Base-by-base conservation (phyloP, 2,888 invertebrate genomes). In the Drosophila multiciliata region DNA sequence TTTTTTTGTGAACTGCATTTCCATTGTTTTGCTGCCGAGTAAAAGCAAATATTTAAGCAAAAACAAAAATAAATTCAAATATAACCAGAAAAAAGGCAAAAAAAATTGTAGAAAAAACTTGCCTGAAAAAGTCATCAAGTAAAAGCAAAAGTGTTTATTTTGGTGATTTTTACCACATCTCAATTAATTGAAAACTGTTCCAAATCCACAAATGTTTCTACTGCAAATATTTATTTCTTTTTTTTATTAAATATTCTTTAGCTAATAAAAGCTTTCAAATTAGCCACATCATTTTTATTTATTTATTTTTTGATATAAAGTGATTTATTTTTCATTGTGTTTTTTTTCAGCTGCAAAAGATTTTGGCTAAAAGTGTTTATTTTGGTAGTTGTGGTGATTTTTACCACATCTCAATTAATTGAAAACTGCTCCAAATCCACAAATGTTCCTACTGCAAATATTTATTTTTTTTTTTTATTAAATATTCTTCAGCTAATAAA, bases 121-220 rank as follows among this genome's bases (percentile, higher is more conserved):
- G 50, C 33, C 58, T 49, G 53, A 64, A 61, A 35, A 64, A 77
- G 69, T 61, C 75, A 20, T 50, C 45, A 48, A 69, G 35, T 62
- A 60, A 70, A 61, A 54, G 53, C 48, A 66, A n/a, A 20, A 15
- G 17, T 52, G 50, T 9, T 15, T 48, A 6, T n/a, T n/a, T n/a
- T 5, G 23, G 42, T 57, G 33, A 7, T 17, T 38, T 33, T 36
- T 49, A 29, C 12, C 17, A 20, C 29, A 53, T 49, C 80, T 75
- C 66, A 72, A 64, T 80, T 67, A 75, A 62, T 49, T 32, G 33
- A 54, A 79, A 78, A 55, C 45, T 75, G 58, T 52, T 52, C 20
- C 11, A 57, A 48, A 45, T 36, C 35, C 32, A 3, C 23, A 48
- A 76, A 53, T 61, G 12, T n/a, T 52, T 73, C 42, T 29, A 17